Evolutionary conservation across 2,888 invertebrate genomes (phyloP).

Genomic region (Hirtodrosophila duncani): DNA sequence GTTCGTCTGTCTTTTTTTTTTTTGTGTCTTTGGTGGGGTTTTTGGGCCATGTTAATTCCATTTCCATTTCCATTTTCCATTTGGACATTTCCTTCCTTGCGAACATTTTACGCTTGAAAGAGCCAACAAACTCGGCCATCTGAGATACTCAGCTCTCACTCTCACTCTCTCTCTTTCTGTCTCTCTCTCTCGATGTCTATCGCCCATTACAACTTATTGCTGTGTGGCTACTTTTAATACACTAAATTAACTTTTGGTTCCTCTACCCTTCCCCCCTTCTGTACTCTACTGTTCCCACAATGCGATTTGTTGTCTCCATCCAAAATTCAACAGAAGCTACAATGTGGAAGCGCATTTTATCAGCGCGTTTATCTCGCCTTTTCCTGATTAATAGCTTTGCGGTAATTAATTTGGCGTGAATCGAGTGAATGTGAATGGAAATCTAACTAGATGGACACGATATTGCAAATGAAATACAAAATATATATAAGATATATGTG

Average conservation of each 20-base stretch:
- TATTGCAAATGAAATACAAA: not conserved
- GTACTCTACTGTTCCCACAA: not conserved
- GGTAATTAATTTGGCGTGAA: constrained; percentile 65
- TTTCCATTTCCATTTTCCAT: constrained; percentile 29
- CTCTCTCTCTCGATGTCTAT: constrained; percentile 42
- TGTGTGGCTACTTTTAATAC: constrained; percentile 62
- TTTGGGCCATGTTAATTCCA: constrained; percentile 47
- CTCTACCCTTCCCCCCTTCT: not conserved
- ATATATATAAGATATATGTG: not conserved
- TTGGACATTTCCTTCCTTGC: no score
- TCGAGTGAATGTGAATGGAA: constrained; percentile 32
- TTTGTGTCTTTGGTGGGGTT: no score
- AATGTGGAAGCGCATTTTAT: constrained; percentile 46
- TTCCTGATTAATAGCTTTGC: constrained; percentile 59
- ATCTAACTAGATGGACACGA: constrained; percentile 1
- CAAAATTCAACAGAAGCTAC: no score
- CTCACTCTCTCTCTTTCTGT: constrained; percentile 11
- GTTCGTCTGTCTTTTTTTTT: no score
- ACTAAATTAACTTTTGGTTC: constrained; percentile 60
- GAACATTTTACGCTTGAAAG: constrained; percentile 54
- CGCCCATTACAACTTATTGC: constrained; percentile 60
- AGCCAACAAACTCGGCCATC: no score
- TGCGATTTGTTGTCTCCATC: not conserved
- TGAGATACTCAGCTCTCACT: no score
- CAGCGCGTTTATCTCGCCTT: constrained; percentile 54